Percentiles rank a stretch among this genome's conserved stretches.
These are phyloP conservation scores for Mesitornis unicolor DNA, from an alignment of 2,113 vertebrate species.

Conservation along the genomic window DNA sequence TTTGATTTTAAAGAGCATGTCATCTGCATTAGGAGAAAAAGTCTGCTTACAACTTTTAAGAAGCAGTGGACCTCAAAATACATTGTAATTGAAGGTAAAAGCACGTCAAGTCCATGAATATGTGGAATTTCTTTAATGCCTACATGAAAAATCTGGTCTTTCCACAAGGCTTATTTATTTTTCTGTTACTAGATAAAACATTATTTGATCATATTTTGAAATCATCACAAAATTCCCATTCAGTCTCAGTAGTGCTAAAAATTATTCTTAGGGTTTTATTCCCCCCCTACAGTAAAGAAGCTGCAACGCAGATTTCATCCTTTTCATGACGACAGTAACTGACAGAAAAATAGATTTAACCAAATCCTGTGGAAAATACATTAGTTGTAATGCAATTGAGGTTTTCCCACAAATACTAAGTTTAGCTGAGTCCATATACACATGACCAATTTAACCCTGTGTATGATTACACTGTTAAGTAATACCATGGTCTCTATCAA, in stretches of 20 bases:
- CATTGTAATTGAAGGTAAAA: conserved; percentile 92
- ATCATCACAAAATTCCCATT: background rate
- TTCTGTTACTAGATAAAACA: background rate
- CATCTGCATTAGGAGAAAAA: conserved; percentile 86
- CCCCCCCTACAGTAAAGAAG: background rate
- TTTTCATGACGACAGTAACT: background rate
- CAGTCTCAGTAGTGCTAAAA: background rate
- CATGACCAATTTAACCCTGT: background rate
- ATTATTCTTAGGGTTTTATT: fast-evolving
- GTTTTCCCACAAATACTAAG: background rate
- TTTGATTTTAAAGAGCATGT: conserved; percentile 96
- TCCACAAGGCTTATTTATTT: background rate
- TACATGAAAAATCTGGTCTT: background rate
- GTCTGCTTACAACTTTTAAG: conserved; percentile 92
- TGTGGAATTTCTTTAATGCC: background rate
- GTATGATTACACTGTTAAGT: background rate
- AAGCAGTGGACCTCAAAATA: conserved; percentile 98
- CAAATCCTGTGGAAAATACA: background rate
- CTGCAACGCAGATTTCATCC: background rate
- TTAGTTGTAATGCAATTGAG: background rate
- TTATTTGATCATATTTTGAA: background rate
- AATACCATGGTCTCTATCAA: background rate
- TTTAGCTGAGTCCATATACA: background rate
- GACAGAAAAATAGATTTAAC: background rate
- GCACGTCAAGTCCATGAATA: background rate